Percentiles rank a stretch among this genome's conserved stretches.
These are phyloP conservation scores for Cyprinodon variegatus DNA, from an alignment of 2,113 vertebrate genomes.

Conservation along the genomic window DNA sequence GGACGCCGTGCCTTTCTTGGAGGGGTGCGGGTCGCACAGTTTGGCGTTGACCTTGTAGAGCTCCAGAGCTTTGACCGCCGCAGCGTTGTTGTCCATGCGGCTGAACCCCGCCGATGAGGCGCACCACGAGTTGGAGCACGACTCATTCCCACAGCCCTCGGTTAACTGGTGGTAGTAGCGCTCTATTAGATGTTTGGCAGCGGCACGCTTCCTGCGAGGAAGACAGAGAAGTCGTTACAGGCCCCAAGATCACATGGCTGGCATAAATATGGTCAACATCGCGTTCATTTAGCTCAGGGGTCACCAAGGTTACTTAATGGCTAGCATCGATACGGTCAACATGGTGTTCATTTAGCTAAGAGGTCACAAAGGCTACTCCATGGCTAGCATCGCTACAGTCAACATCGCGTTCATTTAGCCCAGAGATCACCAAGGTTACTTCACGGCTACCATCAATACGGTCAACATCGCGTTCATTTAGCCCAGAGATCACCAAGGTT, in stretches of 20 bases:
- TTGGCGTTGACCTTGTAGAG: constrained; percentile 98
- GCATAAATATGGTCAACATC: too few relatives aligned
- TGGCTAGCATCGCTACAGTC: too few relatives aligned
- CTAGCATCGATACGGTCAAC: too few relatives aligned
- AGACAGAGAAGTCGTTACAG: not conserved
- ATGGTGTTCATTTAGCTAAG: too few relatives aligned
- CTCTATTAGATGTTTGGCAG: constrained; percentile 99
- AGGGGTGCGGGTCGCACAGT: constrained; percentile 98
- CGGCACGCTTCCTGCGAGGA: constrained; percentile 96
- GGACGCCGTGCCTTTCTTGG: constrained; percentile 97
- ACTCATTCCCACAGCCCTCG: constrained; percentile 99
- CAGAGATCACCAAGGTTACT: too few relatives aligned
- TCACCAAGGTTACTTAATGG: too few relatives aligned
- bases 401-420: too few relatives aligned
- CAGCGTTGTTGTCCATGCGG: constrained; percentile 99
- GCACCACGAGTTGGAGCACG: constrained; percentile 98
- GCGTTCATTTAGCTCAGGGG: too few relatives aligned
- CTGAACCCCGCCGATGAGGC: constrained; percentile 94
- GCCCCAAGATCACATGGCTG: not conserved
- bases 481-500: too few relatives aligned
- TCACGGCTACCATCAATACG: too few relatives aligned
- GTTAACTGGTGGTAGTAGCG: constrained; percentile 99
- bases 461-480: too few relatives aligned
- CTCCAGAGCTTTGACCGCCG: constrained; percentile 97
- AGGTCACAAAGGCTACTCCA: too few relatives aligned